A percentile compares a stretch with the other conserved stretches of the same genome.
phyloP scores from a whole-genome alignment of 1,140 invertebrate genomes.

The Drepana arcuata region DNA sequence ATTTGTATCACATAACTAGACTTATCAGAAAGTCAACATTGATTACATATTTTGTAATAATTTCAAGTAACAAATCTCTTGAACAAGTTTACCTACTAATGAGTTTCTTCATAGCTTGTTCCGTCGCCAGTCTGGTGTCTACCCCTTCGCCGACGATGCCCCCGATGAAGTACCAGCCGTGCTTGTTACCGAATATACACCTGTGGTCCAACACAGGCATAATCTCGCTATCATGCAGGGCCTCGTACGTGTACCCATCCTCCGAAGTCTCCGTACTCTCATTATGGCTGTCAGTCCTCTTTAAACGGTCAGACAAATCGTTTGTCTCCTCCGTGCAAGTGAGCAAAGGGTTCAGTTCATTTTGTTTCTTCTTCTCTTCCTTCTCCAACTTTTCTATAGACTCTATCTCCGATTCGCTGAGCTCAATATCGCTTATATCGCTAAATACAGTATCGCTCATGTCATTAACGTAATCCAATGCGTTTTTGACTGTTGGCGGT shows the following conservation, averaged over 20 bases:
- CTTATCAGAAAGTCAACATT: not conserved
- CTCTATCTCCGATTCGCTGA: slow-evolving; percentile 74
- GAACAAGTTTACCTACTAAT: slow-evolving; percentile 82
- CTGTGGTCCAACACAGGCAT: slow-evolving; percentile 56
- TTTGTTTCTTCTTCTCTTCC: slow-evolving; percentile 56
- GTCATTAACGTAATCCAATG: slow-evolving; percentile 74
- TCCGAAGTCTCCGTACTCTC: slow-evolving; percentile 33
- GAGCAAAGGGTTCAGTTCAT: slow-evolving; percentile 59
- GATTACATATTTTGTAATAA: too few species aligned
- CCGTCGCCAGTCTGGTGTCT: slow-evolving; percentile 73
- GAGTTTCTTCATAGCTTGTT: slow-evolving; percentile 80
- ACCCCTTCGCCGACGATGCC: slow-evolving; percentile 78
- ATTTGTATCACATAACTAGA: too few species aligned
- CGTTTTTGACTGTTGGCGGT: slow-evolving; percentile 68
- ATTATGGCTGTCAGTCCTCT: slow-evolving; percentile 31
- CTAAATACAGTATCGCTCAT: slow-evolving; percentile 75
- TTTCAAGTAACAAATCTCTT: slow-evolving; percentile 32
- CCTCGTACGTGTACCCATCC: slow-evolving; percentile 42
- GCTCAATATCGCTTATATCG: slow-evolving; percentile 74
- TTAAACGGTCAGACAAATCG: slow-evolving; percentile 25
- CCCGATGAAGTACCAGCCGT: slow-evolving; percentile 87
- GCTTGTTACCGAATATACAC: slow-evolving; percentile 75
- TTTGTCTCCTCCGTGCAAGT: slow-evolving; percentile 43
- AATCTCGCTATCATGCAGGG: slow-evolving; percentile 31
- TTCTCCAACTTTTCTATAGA: slow-evolving; percentile 72